Base-by-base conservation (phyloP, 1,140 invertebrate genomes). In the Lepidurus packardi region DNA sequence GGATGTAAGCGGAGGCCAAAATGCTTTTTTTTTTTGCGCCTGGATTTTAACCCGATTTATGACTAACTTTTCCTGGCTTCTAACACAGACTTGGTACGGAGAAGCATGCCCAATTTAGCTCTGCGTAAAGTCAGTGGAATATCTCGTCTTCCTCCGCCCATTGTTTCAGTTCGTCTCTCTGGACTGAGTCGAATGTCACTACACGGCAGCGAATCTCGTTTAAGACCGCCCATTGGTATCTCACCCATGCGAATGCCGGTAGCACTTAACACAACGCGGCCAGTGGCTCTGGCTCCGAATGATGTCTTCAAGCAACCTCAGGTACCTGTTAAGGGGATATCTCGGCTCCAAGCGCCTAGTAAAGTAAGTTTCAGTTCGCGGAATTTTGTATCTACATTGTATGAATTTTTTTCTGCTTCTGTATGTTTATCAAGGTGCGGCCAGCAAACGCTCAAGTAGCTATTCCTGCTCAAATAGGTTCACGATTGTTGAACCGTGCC, bases 21-120 rank as follows among this genome's bases (percentile, higher is more conserved):
- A 65, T 65, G 53, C 53, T 16, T 13, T 16, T 21, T 65, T 13
- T 16, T 1, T 16, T 9, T 13, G 21, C 7, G 21, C 8, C 21
- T 65, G 21, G 13, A 13, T 16, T 65, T 65, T 16, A 21, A 65
- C 53, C 21, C 21, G 21, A n/a, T 34, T 34, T 34, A 34, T 10
- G 21, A 65, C 53, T 65, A 65, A 65, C 53, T 5, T 65, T n/a
- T 65, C 53, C 21, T 9, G 53, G 53, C 53, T 65, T 65, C 13
- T 65, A 65, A 65, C 53, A 65, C 53, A 65, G 53, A 65, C 1
- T 65, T 65, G 21, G 53, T 65, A 65, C 53, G 53, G 53, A 65
- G 53, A 65, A 65, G 53, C 13, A 65, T 65, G 53, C 53, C 53
- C 53, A 65, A 65, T 65, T 65, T 65, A 65, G 53, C 53, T 65